Evolutionary conservation across 1,140 invertebrate genomes (phyloP).

Genomic region (Phthorimaea operculella): DNA sequence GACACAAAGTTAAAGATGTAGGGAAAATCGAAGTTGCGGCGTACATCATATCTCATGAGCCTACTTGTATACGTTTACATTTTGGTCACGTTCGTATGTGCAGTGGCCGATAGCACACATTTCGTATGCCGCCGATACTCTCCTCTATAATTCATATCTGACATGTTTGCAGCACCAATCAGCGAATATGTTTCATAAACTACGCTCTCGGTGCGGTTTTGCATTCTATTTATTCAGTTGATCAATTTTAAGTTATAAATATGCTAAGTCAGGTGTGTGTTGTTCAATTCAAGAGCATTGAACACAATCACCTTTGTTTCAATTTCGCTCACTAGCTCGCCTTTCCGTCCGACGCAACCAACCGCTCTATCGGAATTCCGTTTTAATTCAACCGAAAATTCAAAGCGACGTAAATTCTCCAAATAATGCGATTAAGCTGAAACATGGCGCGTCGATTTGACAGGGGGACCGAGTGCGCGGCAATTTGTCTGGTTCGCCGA

Average conservation of each 20-base stretch:
- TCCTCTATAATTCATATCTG: constrained; percentile 36
- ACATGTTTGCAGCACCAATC: background rate
- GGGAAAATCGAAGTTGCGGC: too few relatives aligned
- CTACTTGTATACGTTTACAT: too few relatives aligned
- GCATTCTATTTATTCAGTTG: too few relatives aligned
- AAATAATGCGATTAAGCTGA: constrained; percentile 46
- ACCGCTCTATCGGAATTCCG: constrained; percentile 1
- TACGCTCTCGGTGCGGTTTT: too few relatives aligned
- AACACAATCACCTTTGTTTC: too few relatives aligned
- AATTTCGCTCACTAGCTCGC: too few relatives aligned
- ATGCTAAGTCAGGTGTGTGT: too few relatives aligned
- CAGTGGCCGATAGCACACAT: constrained; percentile 35
- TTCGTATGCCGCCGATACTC: constrained; percentile 38
- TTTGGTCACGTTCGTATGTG: constrained; percentile 35
- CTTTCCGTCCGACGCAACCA: too few relatives aligned
- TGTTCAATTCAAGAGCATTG: too few relatives aligned
- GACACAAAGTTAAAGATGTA: too few relatives aligned
- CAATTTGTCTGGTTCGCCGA: constrained; percentile 56
- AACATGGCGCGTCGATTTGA: constrained; percentile 31
- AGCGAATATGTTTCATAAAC: background rate
- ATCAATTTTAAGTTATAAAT: too few relatives aligned
- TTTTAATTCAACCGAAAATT: constrained; percentile 28
- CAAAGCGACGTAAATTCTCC: constrained; percentile 32
- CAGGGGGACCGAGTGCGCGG: constrained; percentile 31
- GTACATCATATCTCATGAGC: too few relatives aligned